Evolutionary conservation across 1,140 invertebrate species (phyloP).

Genomic region (Littorina saxatilis): DNA sequence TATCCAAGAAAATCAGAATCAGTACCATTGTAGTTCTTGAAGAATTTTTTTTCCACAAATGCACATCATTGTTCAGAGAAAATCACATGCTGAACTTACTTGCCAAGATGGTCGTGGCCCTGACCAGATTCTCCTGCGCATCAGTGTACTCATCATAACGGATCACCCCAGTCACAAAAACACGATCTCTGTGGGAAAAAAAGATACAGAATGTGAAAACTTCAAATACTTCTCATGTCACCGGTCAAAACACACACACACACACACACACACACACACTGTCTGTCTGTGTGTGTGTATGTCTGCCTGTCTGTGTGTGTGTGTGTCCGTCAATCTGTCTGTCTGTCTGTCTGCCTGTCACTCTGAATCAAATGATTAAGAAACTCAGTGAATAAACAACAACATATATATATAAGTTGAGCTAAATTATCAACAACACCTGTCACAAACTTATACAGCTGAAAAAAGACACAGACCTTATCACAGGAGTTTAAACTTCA

Average conservation of each 20-base stretch:
- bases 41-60: too few species aligned
- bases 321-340: too few species aligned
- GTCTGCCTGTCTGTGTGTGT: too few species aligned
- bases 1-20: background rate
- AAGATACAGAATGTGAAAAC: background rate
- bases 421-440: too few species aligned
- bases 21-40: background rate
- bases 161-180: slow-evolving; percentile 88
- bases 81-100: slow-evolving; percentile 52
- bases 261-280: background rate
- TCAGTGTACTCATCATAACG: slow-evolving; percentile 91
- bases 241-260: background rate
- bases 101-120: slow-evolving; percentile 87
- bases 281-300: too few species aligned
- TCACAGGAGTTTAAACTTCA: background rate
- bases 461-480: background rate
- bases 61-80: background rate
- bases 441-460: background rate
- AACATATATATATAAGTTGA: too few species aligned
- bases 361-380: background rate
- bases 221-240: background rate
- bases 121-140: slow-evolving; percentile 83
- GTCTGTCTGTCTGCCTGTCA: too few species aligned
- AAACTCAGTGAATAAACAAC: too few species aligned
- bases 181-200: slow-evolving; percentile 80